These are phyloP conservation scores for Trichopoda pennipes DNA, from an alignment of 2,888 invertebrate genomes.

Conservation along the genomic window DNA sequence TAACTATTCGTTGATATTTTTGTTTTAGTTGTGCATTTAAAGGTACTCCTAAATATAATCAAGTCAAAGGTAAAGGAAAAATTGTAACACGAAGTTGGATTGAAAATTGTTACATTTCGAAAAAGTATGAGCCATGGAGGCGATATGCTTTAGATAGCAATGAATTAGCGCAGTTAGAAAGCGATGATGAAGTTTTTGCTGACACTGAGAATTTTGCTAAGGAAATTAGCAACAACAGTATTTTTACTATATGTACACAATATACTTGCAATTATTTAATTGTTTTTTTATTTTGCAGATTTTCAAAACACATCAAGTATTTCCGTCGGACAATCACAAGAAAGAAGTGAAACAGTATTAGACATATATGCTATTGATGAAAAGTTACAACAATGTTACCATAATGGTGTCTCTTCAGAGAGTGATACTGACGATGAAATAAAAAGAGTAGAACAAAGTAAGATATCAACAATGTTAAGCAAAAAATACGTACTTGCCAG, in stretches of 20 bases:
- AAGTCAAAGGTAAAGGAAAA: slow-evolving; percentile 84
- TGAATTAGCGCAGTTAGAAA: slow-evolving; percentile 74
- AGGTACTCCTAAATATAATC: slow-evolving; percentile 92
- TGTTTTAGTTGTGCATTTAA: slow-evolving; percentile 90
- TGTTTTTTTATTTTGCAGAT: neutral
- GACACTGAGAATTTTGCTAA: slow-evolving; percentile 70
- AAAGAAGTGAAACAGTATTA: neutral
- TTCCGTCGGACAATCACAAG: slow-evolving; percentile 5
- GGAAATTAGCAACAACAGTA: neutral
- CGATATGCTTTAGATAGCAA: slow-evolving; percentile 77
- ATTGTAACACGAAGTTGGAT: slow-evolving; percentile 90
- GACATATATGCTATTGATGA: slow-evolving; percentile 23
- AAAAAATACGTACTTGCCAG: too few relatives aligned
- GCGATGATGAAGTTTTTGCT: slow-evolving; percentile 79
- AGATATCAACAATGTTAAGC: neutral
- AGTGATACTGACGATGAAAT: slow-evolving; percentile 80
- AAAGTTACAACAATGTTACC: slow-evolving; percentile 5
- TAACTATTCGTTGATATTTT: neutral
- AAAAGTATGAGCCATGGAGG: slow-evolving; percentile 82
- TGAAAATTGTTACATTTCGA: slow-evolving; percentile 83
- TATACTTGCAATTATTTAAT: neutral
- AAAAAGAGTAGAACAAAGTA: slow-evolving; percentile 73
- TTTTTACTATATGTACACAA: neutral
- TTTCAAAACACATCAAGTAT: neutral
- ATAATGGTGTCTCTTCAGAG: slow-evolving; percentile 70